These are phyloP conservation scores for Synaphobranchus kaupii DNA, from an alignment of 2,797 vertebrate species.

Conservation along the genomic window DNA sequence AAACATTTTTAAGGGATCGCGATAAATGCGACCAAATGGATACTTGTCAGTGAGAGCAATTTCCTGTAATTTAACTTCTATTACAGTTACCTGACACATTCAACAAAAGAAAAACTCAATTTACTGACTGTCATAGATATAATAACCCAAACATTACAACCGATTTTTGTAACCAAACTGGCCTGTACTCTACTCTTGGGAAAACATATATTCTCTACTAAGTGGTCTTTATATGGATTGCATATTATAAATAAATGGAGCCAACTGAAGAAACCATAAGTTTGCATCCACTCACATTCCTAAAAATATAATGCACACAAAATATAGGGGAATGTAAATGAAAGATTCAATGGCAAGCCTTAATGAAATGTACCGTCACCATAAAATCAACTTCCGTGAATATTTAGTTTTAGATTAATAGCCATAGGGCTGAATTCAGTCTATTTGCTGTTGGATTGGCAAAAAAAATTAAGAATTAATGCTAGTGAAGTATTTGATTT, in stretches of 20 bases:
- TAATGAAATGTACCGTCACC: neutral
- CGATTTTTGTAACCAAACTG: neutral
- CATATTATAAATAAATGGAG: constrained; percentile 13
- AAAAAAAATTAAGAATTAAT: neutral
- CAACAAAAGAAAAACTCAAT: constrained; percentile 4
- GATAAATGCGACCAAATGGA: constrained; percentile 12
- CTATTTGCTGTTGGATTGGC: neutral
- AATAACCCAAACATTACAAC: constrained; percentile 5
- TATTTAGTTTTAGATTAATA: neutral
- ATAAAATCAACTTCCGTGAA: neutral
- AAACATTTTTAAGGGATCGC: constrained; percentile 7
- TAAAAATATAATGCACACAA: constrained; percentile 7
- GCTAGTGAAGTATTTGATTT: constrained; percentile 15
- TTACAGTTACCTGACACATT: constrained; percentile 28
- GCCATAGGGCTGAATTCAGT: neutral
- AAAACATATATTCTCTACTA: constrained; percentile 27
- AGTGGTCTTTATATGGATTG: constrained; percentile 24
- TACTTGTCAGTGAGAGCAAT: constrained; percentile 15
- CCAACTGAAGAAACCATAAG: constrained; percentile 1
- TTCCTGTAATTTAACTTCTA: constrained; percentile 24
- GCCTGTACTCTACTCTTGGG: neutral
- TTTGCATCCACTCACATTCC: neutral
- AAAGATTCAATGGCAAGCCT: neutral
- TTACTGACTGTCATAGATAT: neutral
- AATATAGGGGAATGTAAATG: neutral